These are phyloP conservation scores for Tautogolabrus adspersus DNA, from an alignment of 2,113 vertebrate genomes.

Conservation along the genomic window DNA sequence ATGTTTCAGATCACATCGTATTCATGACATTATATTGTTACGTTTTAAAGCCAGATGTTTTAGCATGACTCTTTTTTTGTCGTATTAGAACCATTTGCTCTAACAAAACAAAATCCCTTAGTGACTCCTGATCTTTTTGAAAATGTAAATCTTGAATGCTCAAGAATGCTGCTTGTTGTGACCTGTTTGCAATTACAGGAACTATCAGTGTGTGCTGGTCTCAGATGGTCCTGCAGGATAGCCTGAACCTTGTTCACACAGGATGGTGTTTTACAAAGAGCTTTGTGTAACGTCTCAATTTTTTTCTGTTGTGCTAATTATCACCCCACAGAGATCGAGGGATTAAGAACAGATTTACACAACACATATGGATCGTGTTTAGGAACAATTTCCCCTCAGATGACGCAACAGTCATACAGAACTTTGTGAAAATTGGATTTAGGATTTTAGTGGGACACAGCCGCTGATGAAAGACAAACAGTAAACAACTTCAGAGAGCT, in stretches of 20 bases:
- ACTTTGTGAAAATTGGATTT: constrained; percentile 36
- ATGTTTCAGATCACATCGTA: background rate
- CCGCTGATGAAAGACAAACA: constrained; percentile 30
- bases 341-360: background rate
- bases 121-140: background rate
- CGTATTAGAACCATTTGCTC: background rate
- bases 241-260: constrained; percentile 1
- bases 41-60: no score
- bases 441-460: constrained; percentile 35
- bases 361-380: constrained; percentile 42
- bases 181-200: constrained; percentile 29
- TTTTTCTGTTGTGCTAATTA: constrained; percentile 3
- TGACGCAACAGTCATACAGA: background rate
- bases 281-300: constrained; percentile 22
- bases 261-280: constrained; percentile 1
- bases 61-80: background rate
- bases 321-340: background rate
- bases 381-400: background rate
- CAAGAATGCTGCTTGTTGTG: constrained; percentile 14
- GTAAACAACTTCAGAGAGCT: constrained; percentile 55
- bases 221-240: constrained; percentile 36
- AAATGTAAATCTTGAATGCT: background rate
- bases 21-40: no score
- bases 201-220: constrained; percentile 26
- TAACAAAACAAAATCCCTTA: background rate